phyloP scores from a whole-genome alignment of 2,797 vertebrate genomes.

The Falco berigora region DNA sequence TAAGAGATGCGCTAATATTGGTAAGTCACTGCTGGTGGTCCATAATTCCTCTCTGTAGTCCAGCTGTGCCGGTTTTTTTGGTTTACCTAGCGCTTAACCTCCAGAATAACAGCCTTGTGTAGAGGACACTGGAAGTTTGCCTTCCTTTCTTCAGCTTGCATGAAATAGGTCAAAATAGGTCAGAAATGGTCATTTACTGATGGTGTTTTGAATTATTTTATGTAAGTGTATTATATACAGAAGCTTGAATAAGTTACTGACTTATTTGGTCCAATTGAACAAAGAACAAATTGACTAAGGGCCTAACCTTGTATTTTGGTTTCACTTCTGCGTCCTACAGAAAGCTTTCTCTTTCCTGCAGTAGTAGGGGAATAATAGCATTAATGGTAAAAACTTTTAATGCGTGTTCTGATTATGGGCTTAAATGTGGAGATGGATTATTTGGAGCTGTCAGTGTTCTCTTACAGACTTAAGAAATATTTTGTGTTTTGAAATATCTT shows the following conservation, averaged over 20 bases:
- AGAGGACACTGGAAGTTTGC: background rate
- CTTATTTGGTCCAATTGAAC: background rate
- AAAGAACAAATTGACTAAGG: background rate
- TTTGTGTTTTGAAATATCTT: background rate
- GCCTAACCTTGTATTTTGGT: background rate
- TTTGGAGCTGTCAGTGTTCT: background rate
- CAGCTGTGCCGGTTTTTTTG: background rate
- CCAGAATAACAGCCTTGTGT: background rate
- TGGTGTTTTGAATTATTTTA: background rate
- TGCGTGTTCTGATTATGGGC: background rate
- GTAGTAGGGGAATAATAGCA: background rate
- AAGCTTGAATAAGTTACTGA: background rate
- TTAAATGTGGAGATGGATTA: background rate
- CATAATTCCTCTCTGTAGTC: background rate
- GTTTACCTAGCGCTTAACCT: background rate
- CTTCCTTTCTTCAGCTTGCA: background rate
- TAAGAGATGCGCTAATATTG: background rate
- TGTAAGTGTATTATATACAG: background rate
- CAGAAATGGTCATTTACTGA: background rate
- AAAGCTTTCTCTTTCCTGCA: background rate
- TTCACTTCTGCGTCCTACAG: background rate
- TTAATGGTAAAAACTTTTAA: background rate
- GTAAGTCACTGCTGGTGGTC: background rate
- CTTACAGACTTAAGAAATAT: background rate
- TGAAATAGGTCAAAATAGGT: background rate